These are phyloP conservation scores for Megalops atlanticus DNA, from an alignment of 2,113 vertebrate species.

Conservation along the genomic window DNA sequence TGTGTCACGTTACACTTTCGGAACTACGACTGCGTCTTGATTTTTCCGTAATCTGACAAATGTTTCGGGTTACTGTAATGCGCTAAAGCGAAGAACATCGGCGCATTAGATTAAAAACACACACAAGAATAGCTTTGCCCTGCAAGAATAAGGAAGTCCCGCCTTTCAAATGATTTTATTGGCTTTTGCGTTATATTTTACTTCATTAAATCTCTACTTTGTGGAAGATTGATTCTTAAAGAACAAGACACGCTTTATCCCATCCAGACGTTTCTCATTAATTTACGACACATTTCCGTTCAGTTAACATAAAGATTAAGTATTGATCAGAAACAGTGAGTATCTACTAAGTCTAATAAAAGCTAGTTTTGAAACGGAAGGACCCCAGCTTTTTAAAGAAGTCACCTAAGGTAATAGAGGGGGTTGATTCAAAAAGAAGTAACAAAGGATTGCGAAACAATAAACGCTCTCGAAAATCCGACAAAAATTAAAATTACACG, in stretches of 20 bases:
- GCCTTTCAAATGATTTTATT: conserved; percentile 35
- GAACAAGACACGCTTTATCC: not conserved
- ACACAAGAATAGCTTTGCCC: not conserved
- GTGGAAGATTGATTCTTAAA: not conserved
- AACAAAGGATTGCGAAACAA: too few species aligned
- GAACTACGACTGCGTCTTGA: not conserved
- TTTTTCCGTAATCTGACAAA: not conserved
- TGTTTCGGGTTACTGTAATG: not conserved
- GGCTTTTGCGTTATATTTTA: conserved; percentile 25
- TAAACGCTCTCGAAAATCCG: not conserved
- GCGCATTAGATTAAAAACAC: conserved; percentile 8
- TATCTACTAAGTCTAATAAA: too few species aligned
- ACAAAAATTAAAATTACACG: not conserved
- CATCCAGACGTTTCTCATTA: not conserved
- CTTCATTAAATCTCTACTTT: not conserved
- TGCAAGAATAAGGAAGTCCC: conserved; percentile 40
- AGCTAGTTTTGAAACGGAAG: too few species aligned
- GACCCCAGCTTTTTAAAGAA: too few species aligned
- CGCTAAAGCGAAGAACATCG: not conserved
- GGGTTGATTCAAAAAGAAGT: too few species aligned
- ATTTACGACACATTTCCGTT: not conserved
- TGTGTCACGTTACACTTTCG: conserved; percentile 3
- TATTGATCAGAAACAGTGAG: not conserved
- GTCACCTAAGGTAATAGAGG: too few species aligned
- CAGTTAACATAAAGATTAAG: not conserved